Evolutionary conservation across 1,140 invertebrate genomes (phyloP).

Genomic region (Megalopta genalis): DNA sequence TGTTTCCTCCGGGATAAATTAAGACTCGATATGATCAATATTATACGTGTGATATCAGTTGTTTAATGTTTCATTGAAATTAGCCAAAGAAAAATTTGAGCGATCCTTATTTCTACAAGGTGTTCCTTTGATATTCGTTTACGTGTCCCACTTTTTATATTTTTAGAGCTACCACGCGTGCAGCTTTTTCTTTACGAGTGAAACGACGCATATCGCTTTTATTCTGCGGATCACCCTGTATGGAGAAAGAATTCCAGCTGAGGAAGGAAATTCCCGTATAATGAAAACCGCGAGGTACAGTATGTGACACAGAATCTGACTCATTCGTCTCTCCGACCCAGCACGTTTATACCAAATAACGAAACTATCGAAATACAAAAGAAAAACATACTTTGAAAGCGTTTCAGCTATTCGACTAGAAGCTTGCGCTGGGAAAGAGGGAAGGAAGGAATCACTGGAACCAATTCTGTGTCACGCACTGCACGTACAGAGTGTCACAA

Average conservation of each 20-base stretch:
- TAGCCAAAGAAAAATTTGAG: too few relatives aligned
- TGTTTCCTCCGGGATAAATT: too few relatives aligned
- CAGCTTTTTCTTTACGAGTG: too few relatives aligned
- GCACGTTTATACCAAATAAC: not conserved
- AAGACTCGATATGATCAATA: too few relatives aligned
- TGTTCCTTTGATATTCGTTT: too few relatives aligned
- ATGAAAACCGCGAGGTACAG: not conserved
- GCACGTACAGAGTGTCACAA: not conserved
- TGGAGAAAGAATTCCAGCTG: not conserved
- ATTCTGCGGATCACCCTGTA: too few relatives aligned
- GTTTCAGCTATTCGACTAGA: not conserved
- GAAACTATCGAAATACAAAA: not conserved
- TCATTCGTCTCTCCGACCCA: not conserved
- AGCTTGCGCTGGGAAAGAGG: not conserved
- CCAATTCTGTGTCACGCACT: not conserved
- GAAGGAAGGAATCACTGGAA: not conserved
- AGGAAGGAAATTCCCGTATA: not conserved
- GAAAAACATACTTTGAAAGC: not conserved
- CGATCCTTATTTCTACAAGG: too few relatives aligned
- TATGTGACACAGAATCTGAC: conserved; percentile 3
- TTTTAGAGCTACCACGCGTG: too few relatives aligned
- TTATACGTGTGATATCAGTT: too few relatives aligned
- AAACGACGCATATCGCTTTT: too few relatives aligned
- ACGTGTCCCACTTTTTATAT: too few relatives aligned
- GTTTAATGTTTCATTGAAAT: too few relatives aligned